Evolutionary conservation across 2,888 invertebrate genomes (phyloP).

Genomic region (Rambutsinella grinnellia): DNA sequence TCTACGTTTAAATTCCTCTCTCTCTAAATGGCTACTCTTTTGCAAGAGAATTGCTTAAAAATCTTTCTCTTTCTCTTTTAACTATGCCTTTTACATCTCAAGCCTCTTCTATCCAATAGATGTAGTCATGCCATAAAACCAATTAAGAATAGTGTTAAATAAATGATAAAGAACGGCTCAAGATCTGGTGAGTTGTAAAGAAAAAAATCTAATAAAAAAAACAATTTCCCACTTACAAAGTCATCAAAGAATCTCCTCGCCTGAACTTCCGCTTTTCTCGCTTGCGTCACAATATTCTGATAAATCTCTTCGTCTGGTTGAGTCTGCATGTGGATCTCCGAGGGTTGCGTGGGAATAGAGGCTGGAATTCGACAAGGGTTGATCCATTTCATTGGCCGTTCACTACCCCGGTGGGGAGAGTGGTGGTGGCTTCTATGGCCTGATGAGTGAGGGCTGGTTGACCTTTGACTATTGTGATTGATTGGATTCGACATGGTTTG

Average conservation of each 20-base stretch:
- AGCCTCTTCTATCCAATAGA: slow-evolving; percentile 23
- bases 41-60: slow-evolving; percentile 25
- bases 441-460: slow-evolving; percentile 41
- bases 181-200: no score
- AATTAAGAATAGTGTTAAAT: slow-evolving; percentile 38
- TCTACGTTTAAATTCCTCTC: no score
- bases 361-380: slow-evolving; percentile 65
- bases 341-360: slow-evolving; percentile 49
- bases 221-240: slow-evolving; percentile 63
- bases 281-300: slow-evolving; percentile 64
- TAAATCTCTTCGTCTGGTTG: slow-evolving; percentile 63
- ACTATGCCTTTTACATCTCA: slow-evolving; percentile 13
- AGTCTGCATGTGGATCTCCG: slow-evolving; percentile 56
- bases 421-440: slow-evolving; percentile 51
- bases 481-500: slow-evolving; percentile 64
- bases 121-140: slow-evolving; percentile 45
- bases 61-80: slow-evolving; percentile 20
- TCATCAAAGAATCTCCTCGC: slow-evolving; percentile 61
- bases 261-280: slow-evolving; percentile 64
- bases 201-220: slow-evolving; percentile 8
- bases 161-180: slow-evolving; percentile 3
- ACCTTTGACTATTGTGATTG: slow-evolving; percentile 50
- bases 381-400: slow-evolving; percentile 65
- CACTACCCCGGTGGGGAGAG: slow-evolving; percentile 55
- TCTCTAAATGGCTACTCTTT: slow-evolving; percentile 34